Base-by-base conservation (phyloP, 2,113 vertebrate species). In the Cyprinodon tularosa region DNA sequence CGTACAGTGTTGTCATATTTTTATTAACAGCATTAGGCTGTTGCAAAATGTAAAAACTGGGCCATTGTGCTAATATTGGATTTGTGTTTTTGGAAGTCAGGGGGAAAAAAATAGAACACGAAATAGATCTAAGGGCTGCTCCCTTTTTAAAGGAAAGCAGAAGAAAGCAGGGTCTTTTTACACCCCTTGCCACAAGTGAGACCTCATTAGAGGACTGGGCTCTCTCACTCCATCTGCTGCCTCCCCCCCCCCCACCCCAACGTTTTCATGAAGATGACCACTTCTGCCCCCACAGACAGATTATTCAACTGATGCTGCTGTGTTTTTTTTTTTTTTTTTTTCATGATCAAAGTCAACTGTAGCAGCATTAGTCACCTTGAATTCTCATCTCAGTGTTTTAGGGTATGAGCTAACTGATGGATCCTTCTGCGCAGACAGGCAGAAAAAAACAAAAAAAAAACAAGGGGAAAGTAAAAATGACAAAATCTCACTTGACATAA, bases 91-190 rank as follows among this genome's bases (percentile, higher is more conserved):
- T 73, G 91, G 90, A 86, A 91, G 90, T 92, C 90, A 83, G 73
- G 84, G 48, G 76, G 86, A 90, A 92, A 91, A 29, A 95, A 95
- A 93, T 95, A 95, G 93, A 91, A 88, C 91, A 82, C 93, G 93
- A 95, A 94, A 95, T 91, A 94, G 94, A 93, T 94, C 92, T 88
- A 85, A 91, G 92, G 91, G 89, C 88, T 91, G 92, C 91, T 93
- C 90, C 85, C 86, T 88, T 93, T 93, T 88, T 89, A 77, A 82
- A 86, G 83, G 84, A 80, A 89, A 86, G 67, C 80, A 82, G 74
- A 71, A 71, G 82, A 84, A 83, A 85, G 74, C 78, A 72, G 85
- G 87, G 88, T 86, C 84, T 83, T 80, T 82, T 86, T 86, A 74
- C 77, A 78, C 82, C 81, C 68, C 22, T 60, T 81, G 83, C 79